Conservation (phyloP, 2,888 invertebrate genomes). For the Erannis defoliaria region DNA sequence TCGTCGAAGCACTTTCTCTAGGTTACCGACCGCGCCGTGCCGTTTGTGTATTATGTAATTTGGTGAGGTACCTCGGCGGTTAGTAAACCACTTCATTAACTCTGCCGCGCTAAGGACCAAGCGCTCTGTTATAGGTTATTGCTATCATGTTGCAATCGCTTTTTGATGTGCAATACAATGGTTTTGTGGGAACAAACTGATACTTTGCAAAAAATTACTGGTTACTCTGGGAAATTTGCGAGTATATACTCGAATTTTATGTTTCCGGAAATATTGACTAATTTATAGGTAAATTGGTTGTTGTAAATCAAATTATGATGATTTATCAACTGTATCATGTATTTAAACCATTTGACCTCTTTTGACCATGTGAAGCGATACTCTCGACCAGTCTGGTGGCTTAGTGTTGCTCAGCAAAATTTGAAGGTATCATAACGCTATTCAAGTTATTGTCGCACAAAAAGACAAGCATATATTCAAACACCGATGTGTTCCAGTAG, state of each 20-base stretch:
- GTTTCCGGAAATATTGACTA: too few species aligned
- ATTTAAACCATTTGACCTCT: too few species aligned
- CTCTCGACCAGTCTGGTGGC: too few species aligned
- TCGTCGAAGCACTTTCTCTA: constrained; percentile 74
- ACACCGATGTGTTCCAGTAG: too few species aligned
- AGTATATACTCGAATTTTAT: not conserved
- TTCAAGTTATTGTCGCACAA: too few species aligned
- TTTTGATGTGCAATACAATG: constrained; percentile 38
- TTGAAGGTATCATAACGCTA: too few species aligned
- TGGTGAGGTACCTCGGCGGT: constrained; percentile 50
- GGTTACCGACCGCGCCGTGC: constrained; percentile 47
- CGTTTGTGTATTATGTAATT: constrained; percentile 55
- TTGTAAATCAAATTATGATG: too few species aligned
- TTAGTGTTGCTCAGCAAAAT: too few species aligned
- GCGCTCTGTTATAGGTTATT: constrained; percentile 44
- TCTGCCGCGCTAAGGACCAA: constrained; percentile 54
- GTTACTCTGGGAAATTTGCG: constrained; percentile 20
- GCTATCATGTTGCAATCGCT: constrained; percentile 33
- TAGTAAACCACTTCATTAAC: constrained; percentile 59
- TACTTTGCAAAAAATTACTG: constrained; percentile 27
- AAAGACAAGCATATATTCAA: too few species aligned
- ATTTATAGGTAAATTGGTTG: too few species aligned
- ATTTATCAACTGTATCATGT: too few species aligned
- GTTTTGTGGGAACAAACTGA: constrained; percentile 35
- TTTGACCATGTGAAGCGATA: too few species aligned